Evolutionary conservation across 2,797 vertebrate species (phyloP), one percentile per base, ranked within the genome.

Genomic region (Acanthornis magna): DNA sequence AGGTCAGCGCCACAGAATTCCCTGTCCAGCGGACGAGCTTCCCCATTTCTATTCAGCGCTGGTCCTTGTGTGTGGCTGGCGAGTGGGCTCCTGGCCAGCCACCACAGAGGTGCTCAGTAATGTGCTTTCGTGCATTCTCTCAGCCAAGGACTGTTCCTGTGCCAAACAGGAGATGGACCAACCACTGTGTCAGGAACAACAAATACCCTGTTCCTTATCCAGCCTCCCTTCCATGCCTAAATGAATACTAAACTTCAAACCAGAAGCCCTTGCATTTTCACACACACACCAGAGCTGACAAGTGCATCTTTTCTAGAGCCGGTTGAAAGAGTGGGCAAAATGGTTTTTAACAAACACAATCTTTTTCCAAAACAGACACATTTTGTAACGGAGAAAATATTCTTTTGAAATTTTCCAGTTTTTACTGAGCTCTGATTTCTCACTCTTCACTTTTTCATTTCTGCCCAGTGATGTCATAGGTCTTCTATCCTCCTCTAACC

Each of bases 111-210:
- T 96, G 71, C 89, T 92, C 92, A 92, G 78, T 27, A 93, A 89
- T 43, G 25, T 58, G 89, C 48, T 87, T 94, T 83, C 75, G 68
- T 74, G 53, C 4, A 1, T 89, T 92, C 62, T 75, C 68, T 89
- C 73, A 78, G 92, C 82, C 92, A 92, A 82, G 77, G 81, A 50
- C 58, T 81, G 36, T 45, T 70, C 51, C 89, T 94, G 43, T 73
- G 92, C 95, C 94, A 96, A 94, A 66, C 58, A 96, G 88, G 92
- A 96, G 95, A 91, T 0, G 55, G 93, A 96, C 79, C 92, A 92
- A 92, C 78, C 40, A 20, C 93, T 84, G 79, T 72, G 85, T 78
- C 73, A 79, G 85, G 70, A 96, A 94, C 89, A 96, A 90, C 91
- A 91, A 86, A 95, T 61, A 75, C 83, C 70, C 76, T 94, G 82